phyloP scores from a whole-genome alignment of 1,140 invertebrate species.

The Trinorchestia longiramus region DNA sequence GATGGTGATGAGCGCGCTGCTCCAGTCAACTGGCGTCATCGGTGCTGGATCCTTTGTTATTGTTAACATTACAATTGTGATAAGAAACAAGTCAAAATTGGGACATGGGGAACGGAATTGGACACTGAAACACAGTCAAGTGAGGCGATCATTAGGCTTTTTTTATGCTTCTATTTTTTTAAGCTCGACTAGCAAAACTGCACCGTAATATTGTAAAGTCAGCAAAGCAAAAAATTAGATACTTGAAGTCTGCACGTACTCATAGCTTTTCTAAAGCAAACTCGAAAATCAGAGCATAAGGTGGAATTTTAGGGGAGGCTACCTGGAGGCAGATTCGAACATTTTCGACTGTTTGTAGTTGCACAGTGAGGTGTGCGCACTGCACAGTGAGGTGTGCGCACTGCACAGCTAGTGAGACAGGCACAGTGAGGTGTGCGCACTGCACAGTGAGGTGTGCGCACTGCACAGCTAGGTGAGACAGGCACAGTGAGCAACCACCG shows the following conservation, averaged over 20 bases:
- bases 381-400: too few species aligned
- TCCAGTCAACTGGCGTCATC: background rate
- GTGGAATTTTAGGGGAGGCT: too few species aligned
- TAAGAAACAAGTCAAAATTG: background rate
- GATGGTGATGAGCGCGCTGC: constrained; percentile 24
- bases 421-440: too few species aligned
- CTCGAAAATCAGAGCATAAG: too few species aligned
- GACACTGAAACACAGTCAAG: background rate
- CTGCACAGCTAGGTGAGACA: background rate
- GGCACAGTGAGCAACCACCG: background rate
- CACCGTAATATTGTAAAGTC: background rate
- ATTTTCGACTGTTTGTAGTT: too few species aligned
- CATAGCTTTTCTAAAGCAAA: too few species aligned
- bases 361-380: too few species aligned
- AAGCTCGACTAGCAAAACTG: background rate
- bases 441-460: too few species aligned
- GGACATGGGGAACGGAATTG: background rate
- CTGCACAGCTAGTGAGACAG: background rate
- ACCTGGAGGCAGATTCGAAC: too few species aligned
- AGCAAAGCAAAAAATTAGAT: background rate
- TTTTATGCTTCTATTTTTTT: background rate
- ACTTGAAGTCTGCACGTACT: background rate
- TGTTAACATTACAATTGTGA: background rate
- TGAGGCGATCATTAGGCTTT: background rate
- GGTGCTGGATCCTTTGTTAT: background rate